Conservation (phyloP, 2,888 invertebrate genomes). For the Muscina levida region DNA sequence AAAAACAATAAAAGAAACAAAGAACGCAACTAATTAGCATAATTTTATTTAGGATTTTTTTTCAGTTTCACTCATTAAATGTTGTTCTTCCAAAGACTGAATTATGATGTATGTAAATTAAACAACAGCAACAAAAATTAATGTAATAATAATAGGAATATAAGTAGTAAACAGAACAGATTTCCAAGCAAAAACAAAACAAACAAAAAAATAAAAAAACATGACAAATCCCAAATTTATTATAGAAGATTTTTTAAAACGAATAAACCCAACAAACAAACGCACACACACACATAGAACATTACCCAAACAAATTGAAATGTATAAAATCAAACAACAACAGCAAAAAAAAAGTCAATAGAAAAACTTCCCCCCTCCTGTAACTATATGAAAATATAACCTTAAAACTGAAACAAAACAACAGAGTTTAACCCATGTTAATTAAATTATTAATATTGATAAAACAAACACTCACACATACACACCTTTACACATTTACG, state of each 20-base stretch:
- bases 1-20: too few relatives aligned
- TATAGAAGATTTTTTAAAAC: slow-evolving; percentile 17
- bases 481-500: slow-evolving; percentile 29
- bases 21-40: background rate
- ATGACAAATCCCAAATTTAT: slow-evolving; percentile 13
- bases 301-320: slow-evolving; percentile 29
- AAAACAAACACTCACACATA: slow-evolving; percentile 39
- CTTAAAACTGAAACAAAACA: slow-evolving; percentile 14
- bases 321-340: slow-evolving; percentile 39
- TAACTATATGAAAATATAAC: slow-evolving; percentile 2
- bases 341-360: slow-evolving; percentile 4
- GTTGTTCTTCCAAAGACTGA: slow-evolving; percentile 79
- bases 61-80: slow-evolving; percentile 62
- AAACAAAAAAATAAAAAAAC: background rate
- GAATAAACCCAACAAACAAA: slow-evolving; percentile 46
- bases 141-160: slow-evolving; percentile 8
- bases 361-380: too few relatives aligned
- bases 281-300: slow-evolving; percentile 40
- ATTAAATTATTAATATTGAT: slow-evolving; percentile 55
- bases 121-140: slow-evolving; percentile 11
- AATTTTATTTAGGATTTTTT: slow-evolving; percentile 7
- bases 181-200: background rate
- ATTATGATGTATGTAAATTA: slow-evolving; percentile 76
- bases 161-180: slow-evolving; percentile 13
- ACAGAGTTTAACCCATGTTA: slow-evolving; percentile 47